Evolutionary conservation across 2,888 invertebrate species (phyloP), one percentile per base, ranked within the genome.

Genomic region (Piscicola geometra): DNA sequence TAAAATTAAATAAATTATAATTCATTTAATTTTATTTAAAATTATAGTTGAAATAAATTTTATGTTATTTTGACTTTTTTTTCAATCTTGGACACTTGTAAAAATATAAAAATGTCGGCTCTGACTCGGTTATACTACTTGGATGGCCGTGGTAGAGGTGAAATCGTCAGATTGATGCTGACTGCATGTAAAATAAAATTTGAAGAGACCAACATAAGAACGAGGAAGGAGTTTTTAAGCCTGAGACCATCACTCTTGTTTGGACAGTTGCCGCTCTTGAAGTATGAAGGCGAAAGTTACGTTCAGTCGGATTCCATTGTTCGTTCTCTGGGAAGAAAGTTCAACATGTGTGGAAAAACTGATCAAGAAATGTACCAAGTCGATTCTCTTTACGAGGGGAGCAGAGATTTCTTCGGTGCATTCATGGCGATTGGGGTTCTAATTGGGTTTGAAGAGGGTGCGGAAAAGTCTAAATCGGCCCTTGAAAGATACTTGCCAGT

Each of bases 61-160:
- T n/a, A n/a, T n/a, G n/a, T n/a, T n/a, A n/a, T n/a, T n/a, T n/a
- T n/a, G n/a, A n/a, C n/a, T n/a, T n/a, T n/a, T n/a, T n/a, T n/a
- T n/a, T n/a, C n/a, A n/a, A n/a, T n/a, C n/a, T n/a, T n/a, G n/a
- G n/a, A n/a, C n/a, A n/a, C n/a, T n/a, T n/a, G n/a, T n/a, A n/a
- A n/a, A n/a, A n/a, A n/a, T n/a, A n/a, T n/a, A 52, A 52, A 56
- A 25, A 76, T 76, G 76, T n/a, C 74, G 25, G 21, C 36, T 21
- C 41, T 25, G 28, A 15, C 68, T 28, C 52, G 74, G n/a, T 56
- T 76, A 21, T 0, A 50, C 25, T 76, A 76, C 50, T 76, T 76
- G 36, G 74, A 76, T 56, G 76, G 76, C 47, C 72, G 76, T 33
- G 76, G 76, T n/a, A 35, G 60, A 21, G 74, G 2, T 21, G 76